Evolutionary conservation across 2,888 invertebrate species (phyloP), one percentile per base, ranked within the genome.

Genomic region (Arctia plantaginis): DNA sequence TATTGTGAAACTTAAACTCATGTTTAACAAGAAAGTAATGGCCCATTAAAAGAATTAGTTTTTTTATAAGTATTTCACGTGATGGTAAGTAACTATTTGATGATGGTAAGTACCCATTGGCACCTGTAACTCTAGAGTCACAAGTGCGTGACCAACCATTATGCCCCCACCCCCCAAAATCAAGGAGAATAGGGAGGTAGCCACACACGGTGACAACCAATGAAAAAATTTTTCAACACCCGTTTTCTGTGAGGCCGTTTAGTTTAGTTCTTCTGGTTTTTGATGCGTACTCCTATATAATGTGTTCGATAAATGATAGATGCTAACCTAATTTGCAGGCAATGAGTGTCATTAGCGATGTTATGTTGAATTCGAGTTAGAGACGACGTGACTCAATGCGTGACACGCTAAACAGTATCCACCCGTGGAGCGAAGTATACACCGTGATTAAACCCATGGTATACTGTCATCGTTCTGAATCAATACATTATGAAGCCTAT

Each of bases 291-390:
- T 51, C 33, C 35, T 51, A 65, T 74, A 82, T 83, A 92, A 93
- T 89, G 86, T 83, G 86, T 88, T 89, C 85, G 83, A 90, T 89
- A 91, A 92, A 93, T 90, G 90, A 88, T 84, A 81, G 86, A 82
- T 83, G 90, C 93, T 93, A 93, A 93, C 91, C 90, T 92, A 91
- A 92, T 93, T 93, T 92, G 90, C 93, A 87, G 86, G 87, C 92
- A 92, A 93, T 92, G 92, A 92, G 91, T 88, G 90, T 85, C 88
- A 92, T 94, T 94, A 93, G 91, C 93, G 86, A 87, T 88, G 87
- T 87, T 88, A 91, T 87, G 92, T 90, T 90, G 90, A 88, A 92
- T 90, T 90, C 83, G 86, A 90, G 86, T 86, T 87, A 83, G 51
- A 66, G 39, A 66, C 66, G 30, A 59, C 13, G 59, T 72, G 62